These are phyloP conservation scores for Peromyscus melanophrys DNA, from an alignment of 2,797 vertebrate genomes.

Conservation along the genomic window DNA sequence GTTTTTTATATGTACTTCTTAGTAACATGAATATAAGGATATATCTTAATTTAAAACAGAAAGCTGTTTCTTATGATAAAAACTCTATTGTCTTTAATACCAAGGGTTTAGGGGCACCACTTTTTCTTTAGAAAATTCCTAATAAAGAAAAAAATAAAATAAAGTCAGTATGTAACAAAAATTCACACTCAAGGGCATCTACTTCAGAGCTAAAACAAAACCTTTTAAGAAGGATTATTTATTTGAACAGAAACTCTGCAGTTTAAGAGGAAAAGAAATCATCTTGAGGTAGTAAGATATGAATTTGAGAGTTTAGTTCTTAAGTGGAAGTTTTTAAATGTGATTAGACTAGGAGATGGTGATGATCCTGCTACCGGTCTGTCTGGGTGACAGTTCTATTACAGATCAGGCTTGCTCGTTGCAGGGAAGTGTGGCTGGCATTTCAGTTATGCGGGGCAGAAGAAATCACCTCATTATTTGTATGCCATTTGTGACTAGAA, in stretches of 20 bases:
- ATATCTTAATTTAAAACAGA: slow-evolving; percentile 55
- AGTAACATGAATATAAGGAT: slow-evolving; percentile 19
- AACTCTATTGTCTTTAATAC: slow-evolving; percentile 89
- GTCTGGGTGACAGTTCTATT: slow-evolving; percentile 3
- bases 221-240: slow-evolving; percentile 47
- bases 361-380: neutral
- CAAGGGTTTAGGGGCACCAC: slow-evolving; percentile 88
- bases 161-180: slow-evolving; percentile 78
- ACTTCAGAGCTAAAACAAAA: slow-evolving; percentile 30
- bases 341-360: slow-evolving; percentile 21
- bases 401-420: slow-evolving; percentile 12
- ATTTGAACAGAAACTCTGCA: slow-evolving; percentile 9
- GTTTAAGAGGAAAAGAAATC: neutral
- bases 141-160: slow-evolving; percentile 85
- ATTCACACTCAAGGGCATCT: slow-evolving; percentile 77
- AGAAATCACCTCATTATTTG: slow-evolving; percentile 75
- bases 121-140: slow-evolving; percentile 87
- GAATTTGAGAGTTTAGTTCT: slow-evolving; percentile 50
- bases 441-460: slow-evolving; percentile 32
- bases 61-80: slow-evolving; percentile 86
- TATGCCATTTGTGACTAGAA: slow-evolving; percentile 73
- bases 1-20: neutral
- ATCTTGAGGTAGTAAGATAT: slow-evolving; percentile 4
- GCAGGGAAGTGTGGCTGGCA: slow-evolving; percentile 11
- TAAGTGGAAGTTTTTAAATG: neutral